These are phyloP conservation scores for Rhamphomyia laevipes DNA, from an alignment of 2,888 invertebrate species.

Conservation along the genomic window DNA sequence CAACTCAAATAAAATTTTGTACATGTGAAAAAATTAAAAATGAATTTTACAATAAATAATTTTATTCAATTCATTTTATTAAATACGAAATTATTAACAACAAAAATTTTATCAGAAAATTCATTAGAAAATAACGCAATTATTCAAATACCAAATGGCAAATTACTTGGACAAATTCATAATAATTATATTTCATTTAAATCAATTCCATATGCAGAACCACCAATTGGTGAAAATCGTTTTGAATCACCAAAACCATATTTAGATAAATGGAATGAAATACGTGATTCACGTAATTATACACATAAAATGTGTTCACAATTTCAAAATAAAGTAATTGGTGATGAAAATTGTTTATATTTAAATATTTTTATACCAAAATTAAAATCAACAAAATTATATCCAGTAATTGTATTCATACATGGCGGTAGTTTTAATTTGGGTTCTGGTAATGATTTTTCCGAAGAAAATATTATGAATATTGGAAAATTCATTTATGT, in stretches of 20 bases:
- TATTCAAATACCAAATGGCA: constrained; percentile 15
- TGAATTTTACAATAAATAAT: too few relatives aligned
- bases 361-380: constrained; percentile 47
- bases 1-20: too few relatives aligned
- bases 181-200: constrained; percentile 44
- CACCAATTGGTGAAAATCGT: constrained; percentile 47
- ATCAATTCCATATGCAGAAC: constrained; percentile 52
- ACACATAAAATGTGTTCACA: not conserved
- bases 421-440: constrained; percentile 57
- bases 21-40: too few relatives aligned
- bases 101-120: too few relatives aligned
- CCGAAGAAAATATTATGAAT: constrained; percentile 47
- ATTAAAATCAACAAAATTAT: constrained; percentile 7
- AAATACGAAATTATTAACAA: too few relatives aligned
- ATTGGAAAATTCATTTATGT: constrained; percentile 51
- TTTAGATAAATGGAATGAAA: constrained; percentile 13
- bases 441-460: constrained; percentile 42
- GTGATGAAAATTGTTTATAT: constrained; percentile 53
- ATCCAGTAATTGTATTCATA: constrained; percentile 50
- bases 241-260: constrained; percentile 36
- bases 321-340: constrained; percentile 24
- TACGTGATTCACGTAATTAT: constrained; percentile 37
- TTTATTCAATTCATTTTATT: too few relatives aligned
- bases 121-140: not conserved
- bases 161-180: constrained; percentile 12